Evolutionary conservation across 2,113 vertebrate genomes (phyloP), one percentile per base, ranked within the genome.

Genomic region (Isurus oxyrinchus): DNA sequence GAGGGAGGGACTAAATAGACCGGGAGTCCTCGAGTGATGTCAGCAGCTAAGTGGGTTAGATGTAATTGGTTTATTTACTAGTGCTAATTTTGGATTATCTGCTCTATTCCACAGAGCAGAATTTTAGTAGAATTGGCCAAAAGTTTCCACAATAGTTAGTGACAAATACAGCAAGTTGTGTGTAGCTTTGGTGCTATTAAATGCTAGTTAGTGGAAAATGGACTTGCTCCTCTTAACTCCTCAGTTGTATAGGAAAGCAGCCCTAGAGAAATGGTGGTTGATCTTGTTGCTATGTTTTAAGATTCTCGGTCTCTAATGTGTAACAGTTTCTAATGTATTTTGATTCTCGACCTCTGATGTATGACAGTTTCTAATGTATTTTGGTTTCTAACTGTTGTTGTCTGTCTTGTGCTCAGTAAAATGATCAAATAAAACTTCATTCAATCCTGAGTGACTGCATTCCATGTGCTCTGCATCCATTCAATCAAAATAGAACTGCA

Each of bases 401-500:
- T 63, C 13, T 66, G 61, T n/a, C 44, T 94, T 93, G 11, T 93
- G 90, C 59, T 94, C 91, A n/a, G 91, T 66, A 94, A 94, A 63
- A 44, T 6, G 6, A 21, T 66, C 61, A 16, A 94, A 94, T 94
- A 94, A 94, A 94, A 66, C 16, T 40, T 66, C 14, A 66, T 66
- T 63, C 16, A 63, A 94, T 40, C 40, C 2, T 23, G 91, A 90
- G 11, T 90, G 87, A 84, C 14, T 84, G 23, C 81, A 49, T 84
- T 84, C 87, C 87, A 90, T 90, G 87, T 10, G 87, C 25, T 57
- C 49, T 57, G 40, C 53, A 57, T 90, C 87, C 81, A 86, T 40
- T 40, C 81, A 86, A 21, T 49, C 81, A 31, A 57, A 90, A 90
- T 13, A 8, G 25, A 44, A 23, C 4, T 53, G 84, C 23, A 90